A percentile compares a stretch with the other conserved stretches of the same genome.
These are phyloP conservation scores for Ichneumon xanthorius DNA, from an alignment of 2,888 invertebrate genomes.

Conservation along the genomic window DNA sequence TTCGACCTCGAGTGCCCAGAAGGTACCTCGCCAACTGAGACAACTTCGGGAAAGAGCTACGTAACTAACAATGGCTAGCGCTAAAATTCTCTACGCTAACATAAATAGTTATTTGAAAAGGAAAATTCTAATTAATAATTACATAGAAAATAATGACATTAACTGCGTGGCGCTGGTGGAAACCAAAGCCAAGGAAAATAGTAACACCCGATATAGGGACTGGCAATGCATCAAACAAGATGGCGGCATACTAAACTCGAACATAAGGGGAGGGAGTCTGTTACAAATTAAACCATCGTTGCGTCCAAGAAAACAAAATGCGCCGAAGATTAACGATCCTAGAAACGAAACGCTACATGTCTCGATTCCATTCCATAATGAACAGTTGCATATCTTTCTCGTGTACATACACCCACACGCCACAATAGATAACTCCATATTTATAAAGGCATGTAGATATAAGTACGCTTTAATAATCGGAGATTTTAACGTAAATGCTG, in stretches of 20 bases:
- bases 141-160: neutral
- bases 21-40: slow-evolving; percentile 8
- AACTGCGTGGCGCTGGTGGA: slow-evolving; percentile 4
- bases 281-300: slow-evolving; percentile 1
- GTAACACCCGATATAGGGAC: slow-evolving; percentile 7
- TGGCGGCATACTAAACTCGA: too few species aligned
- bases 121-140: neutral
- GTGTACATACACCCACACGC: slow-evolving; percentile 22
- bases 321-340: slow-evolving; percentile 1
- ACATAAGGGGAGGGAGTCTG: neutral
- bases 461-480: slow-evolving; percentile 32
- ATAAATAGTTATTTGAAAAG: neutral
- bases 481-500: slow-evolving; percentile 23
- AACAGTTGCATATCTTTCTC: slow-evolving; percentile 18
- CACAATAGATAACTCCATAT: slow-evolving; percentile 21
- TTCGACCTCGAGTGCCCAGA: neutral
- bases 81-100: slow-evolving; percentile 1
- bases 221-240: too few species aligned
- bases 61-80: slow-evolving; percentile 11
- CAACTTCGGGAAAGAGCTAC: neutral
- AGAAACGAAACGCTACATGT: slow-evolving; percentile 15
- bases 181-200: neutral
- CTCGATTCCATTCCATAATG: slow-evolving; percentile 4
- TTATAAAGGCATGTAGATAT: slow-evolving; percentile 13
- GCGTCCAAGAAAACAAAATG: slow-evolving; percentile 23